These are phyloP conservation scores for Drosophila asahinai DNA, from an alignment of 1,140 invertebrate species.

Conservation along the genomic window DNA sequence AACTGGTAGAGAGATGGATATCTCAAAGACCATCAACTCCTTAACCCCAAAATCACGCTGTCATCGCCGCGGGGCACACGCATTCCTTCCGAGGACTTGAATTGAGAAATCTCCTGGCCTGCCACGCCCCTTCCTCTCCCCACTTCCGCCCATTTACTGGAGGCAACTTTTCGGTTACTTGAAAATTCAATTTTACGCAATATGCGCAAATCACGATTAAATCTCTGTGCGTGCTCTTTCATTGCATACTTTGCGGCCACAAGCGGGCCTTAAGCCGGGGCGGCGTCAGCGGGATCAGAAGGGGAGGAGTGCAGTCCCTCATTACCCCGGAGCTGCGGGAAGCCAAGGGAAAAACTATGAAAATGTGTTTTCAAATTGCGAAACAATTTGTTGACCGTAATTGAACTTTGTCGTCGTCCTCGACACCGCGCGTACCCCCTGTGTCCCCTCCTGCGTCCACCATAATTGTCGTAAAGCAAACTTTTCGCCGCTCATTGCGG, in stretches of 20 bases:
- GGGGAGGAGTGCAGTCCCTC: constrained; percentile 4
- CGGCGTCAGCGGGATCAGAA: neutral
- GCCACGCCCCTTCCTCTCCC: neutral
- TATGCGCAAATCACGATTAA: constrained; percentile 83
- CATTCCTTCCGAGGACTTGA: constrained; percentile 8
- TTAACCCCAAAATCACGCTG: constrained; percentile 1
- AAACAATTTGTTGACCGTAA: constrained; percentile 83
- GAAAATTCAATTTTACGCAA: constrained; percentile 83
- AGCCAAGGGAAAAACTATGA: constrained; percentile 67
- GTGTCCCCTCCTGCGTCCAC: constrained; percentile 4
- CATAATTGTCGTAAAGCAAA: constrained; percentile 58
- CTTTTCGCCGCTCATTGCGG: constrained; percentile 63
- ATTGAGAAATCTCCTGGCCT: constrained; percentile 12
- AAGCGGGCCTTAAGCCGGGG: constrained; percentile 1
- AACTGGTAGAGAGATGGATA: too few relatives aligned
- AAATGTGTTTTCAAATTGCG: constrained; percentile 80
- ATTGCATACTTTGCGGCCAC: constrained; percentile 58
- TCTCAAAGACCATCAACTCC: neutral
- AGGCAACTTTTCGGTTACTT: constrained; percentile 73
- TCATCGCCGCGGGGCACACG: neutral
- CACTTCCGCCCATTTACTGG: neutral
- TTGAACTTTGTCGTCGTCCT: constrained; percentile 72
- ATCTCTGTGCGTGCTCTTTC: constrained; percentile 56
- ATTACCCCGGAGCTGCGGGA: constrained; percentile 15
- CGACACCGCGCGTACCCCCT: neutral